Conservation (phyloP, 2,797 vertebrate species). For the Acridotheres tristis region DNA sequence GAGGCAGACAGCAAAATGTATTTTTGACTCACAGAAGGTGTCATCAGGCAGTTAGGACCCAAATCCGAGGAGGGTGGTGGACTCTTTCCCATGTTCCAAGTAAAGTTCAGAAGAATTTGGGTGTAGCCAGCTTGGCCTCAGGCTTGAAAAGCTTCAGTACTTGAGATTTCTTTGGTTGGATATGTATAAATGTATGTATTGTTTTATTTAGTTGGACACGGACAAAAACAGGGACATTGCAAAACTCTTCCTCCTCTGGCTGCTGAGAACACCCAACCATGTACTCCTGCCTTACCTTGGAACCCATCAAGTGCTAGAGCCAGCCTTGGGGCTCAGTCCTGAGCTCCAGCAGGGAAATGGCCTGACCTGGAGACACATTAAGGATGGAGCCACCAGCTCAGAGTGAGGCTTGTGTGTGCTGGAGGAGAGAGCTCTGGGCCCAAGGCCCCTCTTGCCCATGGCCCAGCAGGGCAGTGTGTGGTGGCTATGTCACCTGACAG, state of each 20-base stretch:
- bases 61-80: background rate
- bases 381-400: background rate
- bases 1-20: background rate
- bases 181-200: background rate
- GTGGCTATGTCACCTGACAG: background rate
- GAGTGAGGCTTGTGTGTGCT: background rate
- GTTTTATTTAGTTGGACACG: background rate
- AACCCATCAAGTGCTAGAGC: background rate
- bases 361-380: background rate
- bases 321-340: background rate
- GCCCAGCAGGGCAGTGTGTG: background rate
- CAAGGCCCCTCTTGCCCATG: accelerated
- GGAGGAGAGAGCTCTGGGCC: background rate
- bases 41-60: background rate
- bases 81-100: background rate
- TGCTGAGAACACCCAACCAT: background rate
- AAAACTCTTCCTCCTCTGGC: background rate
- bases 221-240: background rate
- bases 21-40: background rate
- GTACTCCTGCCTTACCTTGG: background rate
- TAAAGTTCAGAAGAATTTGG: background rate
- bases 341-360: background rate
- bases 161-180: background rate
- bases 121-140: background rate
- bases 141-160: background rate